phyloP scores from a whole-genome alignment of 2,888 invertebrate species.

The Campopleginae sp. region DNA sequence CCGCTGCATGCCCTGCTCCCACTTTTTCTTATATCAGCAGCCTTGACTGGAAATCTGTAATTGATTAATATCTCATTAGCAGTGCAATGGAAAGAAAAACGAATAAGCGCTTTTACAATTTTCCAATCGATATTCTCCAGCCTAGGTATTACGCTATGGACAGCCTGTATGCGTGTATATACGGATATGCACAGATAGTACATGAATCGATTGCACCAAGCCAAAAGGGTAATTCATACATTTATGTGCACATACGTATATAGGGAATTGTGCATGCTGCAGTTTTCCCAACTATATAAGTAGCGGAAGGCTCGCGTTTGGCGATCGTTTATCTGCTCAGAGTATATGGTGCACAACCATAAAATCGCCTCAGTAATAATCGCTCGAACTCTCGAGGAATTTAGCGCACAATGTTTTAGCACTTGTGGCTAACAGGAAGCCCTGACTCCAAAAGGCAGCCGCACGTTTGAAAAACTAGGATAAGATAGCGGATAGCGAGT shows the following conservation, averaged over 20 bases:
- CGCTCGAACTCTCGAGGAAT: conserved; percentile 51
- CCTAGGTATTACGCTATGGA: neutral
- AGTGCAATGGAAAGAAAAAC: neutral
- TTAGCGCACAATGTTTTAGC: conserved; percentile 36
- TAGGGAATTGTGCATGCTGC: conserved; percentile 12
- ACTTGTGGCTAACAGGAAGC: conserved; percentile 23
- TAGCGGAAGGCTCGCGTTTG: conserved; percentile 61
- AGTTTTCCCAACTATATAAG: conserved; percentile 41
- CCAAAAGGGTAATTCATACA: conserved; percentile 7
- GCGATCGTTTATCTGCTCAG: conserved; percentile 52
- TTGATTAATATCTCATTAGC: conserved; percentile 1
- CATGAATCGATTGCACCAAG: neutral
- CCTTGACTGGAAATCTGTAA: neutral
- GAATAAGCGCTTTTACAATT: neutral
- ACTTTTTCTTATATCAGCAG: neutral
- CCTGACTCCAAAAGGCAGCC: conserved; percentile 24
- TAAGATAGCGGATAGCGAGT: conserved; percentile 17
- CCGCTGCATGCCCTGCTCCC: neutral
- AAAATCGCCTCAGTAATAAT: conserved; percentile 70
- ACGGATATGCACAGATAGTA: neutral
- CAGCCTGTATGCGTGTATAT: neutral
- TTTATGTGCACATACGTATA: conserved; percentile 7
- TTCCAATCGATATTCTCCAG: neutral
- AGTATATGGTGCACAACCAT: conserved; percentile 67
- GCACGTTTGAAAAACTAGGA: conserved; percentile 8